Conservation (phyloP, 1,140 invertebrate genomes). For the Bilobella aurantiaca region DNA sequence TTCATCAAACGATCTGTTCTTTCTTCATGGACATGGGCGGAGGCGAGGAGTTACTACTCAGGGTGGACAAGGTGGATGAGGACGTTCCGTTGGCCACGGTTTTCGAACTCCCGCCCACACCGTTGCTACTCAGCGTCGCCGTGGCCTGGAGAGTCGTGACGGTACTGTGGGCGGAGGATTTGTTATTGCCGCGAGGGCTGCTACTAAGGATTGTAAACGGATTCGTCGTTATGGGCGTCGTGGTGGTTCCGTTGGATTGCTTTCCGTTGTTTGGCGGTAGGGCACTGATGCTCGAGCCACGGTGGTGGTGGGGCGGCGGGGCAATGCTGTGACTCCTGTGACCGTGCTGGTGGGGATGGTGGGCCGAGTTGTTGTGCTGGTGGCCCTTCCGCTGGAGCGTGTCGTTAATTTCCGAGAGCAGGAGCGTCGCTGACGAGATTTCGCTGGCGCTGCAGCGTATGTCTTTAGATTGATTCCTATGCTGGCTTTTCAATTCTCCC, state of each 20-base stretch:
- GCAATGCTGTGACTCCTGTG: slow-evolving; percentile 3
- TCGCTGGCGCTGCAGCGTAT: slow-evolving; percentile 33
- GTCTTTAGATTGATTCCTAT: slow-evolving; percentile 28
- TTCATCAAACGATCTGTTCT: slow-evolving; percentile 34
- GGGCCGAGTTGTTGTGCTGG: slow-evolving; percentile 12
- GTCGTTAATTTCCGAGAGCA: slow-evolving; percentile 30
- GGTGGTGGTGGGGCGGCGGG: slow-evolving; percentile 17
- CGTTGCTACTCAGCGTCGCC: background rate
- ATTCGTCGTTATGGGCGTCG: background rate
- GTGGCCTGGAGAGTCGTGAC: background rate
- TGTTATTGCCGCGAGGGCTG: background rate
- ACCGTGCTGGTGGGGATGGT: slow-evolving; percentile 15
- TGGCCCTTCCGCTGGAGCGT: slow-evolving; percentile 21
- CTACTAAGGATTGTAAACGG: background rate
- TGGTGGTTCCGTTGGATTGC: background rate
- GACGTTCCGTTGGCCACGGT: background rate
- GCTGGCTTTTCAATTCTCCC: slow-evolving; percentile 15
- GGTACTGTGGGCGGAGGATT: background rate
- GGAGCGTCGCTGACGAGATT: slow-evolving; percentile 29
- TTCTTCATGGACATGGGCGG: slow-evolving; percentile 34
- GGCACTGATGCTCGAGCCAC: slow-evolving; percentile 3
- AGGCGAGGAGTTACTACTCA: slow-evolving; percentile 9
- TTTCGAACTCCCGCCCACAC: background rate
- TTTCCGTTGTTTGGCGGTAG: background rate
- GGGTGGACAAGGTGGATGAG: slow-evolving; percentile 18